A percentile compares a stretch with the other conserved stretches of the same genome.
These are phyloP conservation scores for Drosophila murphyi DNA, from an alignment of 1,140 invertebrate species.

Conservation along the genomic window DNA sequence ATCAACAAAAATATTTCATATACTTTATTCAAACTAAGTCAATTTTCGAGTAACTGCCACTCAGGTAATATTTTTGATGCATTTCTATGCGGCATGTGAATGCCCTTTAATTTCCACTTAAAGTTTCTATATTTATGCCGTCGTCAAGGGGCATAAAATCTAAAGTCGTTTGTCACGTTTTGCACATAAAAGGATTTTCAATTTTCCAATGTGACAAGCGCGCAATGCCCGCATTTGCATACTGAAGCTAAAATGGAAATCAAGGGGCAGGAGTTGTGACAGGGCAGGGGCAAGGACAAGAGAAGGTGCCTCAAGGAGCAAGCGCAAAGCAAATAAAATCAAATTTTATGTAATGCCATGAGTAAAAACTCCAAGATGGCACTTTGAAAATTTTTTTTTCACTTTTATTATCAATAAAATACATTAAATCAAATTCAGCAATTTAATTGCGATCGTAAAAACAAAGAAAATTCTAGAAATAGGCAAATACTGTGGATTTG, in stretches of 20 bases:
- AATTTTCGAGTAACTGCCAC: too few species aligned
- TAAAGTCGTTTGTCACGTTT: conserved; percentile 77
- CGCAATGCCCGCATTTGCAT: conserved; percentile 65
- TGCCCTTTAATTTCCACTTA: conserved; percentile 42
- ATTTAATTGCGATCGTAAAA: conserved; percentile 82
- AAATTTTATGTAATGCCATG: conserved; percentile 65
- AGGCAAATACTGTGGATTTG: conserved; percentile 19
- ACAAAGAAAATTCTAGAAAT: conserved; percentile 34
- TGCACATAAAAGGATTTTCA: conserved; percentile 80
- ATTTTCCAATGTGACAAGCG: conserved; percentile 79
- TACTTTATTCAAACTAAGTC: not conserved
- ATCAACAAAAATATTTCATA: too few species aligned
- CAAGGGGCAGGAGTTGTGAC: not conserved
- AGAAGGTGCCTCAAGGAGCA: not conserved
- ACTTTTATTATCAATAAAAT: conserved; percentile 80
- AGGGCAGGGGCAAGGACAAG: not conserved
- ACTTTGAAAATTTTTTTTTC: conserved; percentile 53
- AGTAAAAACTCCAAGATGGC: conserved; percentile 38
- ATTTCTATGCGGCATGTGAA: not conserved
- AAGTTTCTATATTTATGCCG: conserved; percentile 47
- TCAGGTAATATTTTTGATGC: conserved; percentile 16
- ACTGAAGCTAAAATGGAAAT: conserved; percentile 31
- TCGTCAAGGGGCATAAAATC: conserved; percentile 63
- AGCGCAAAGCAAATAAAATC: conserved; percentile 62
- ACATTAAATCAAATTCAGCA: conserved; percentile 79